Base-by-base conservation (phyloP, 1,140 invertebrate species). In the Babylonia areolata region DNA sequence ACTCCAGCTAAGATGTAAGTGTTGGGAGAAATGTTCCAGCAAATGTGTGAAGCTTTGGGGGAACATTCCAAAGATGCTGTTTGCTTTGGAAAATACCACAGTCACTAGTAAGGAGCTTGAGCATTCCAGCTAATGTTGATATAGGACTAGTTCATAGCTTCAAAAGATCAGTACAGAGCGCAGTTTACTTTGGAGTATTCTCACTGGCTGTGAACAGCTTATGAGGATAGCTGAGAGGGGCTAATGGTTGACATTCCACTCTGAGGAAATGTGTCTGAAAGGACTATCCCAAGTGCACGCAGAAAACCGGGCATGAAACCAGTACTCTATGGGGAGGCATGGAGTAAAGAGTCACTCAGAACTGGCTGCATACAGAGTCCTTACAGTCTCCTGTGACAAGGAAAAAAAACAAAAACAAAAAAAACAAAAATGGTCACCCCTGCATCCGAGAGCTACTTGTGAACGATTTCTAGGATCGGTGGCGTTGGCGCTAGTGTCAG, bases 401-500 rank as follows among this genome's bases (percentile, higher is more conserved):
- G 58, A n/a, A 46, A 64, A 28, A 64, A 64, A 28, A 28, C 3
- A 23, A 64, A 64, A 64, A 64, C 11, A 2, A 73, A 73, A 37
- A 37, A 77, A 33, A 73, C 33, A 33, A 33, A 73, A 35, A 73
- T 1, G 33, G 71, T 77, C 75, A 77, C 75, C 75, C 75, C 75
- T 77, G 75, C 75, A 77, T 77, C 75, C 35, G 37, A 35, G 33
- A 77, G 28, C 75, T 77, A 77, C 75, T 5, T 35, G 33, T 77
- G 75, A 77, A 77, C 40, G 35, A 77, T 28, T 2, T 17, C 28
- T 39, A 77, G 35, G 37, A 15, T 40, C 37, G 37, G 37, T 40
- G 75, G 37, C 37, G 33, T 35, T 11, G 77, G 28, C 37, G 2
- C 42, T 58, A 75, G 37, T n/a, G 75, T 93, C 89, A 93, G 86